Evolutionary conservation across 2,888 invertebrate species (phyloP), one percentile per base, ranked within the genome.

Genomic region (Heteropelma amictum): DNA sequence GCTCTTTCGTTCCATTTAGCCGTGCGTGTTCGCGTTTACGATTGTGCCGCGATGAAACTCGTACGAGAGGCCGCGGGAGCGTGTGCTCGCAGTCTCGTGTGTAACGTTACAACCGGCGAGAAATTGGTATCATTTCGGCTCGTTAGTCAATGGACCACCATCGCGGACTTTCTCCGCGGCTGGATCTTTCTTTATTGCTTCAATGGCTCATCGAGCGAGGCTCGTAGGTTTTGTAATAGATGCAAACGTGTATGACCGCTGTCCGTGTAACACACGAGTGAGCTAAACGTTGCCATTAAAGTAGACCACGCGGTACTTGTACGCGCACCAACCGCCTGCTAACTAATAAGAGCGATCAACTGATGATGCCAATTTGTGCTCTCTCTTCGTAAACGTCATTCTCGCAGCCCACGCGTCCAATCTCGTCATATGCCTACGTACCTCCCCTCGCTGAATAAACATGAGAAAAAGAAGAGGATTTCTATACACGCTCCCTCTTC

Each of bases 101-200:
- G 74, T 70, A 70, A 74, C 64, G 60, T 74, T 70, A 70, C 65
- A 70, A 64, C 65, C 70, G 2, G 45, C 71, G n/a, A 74, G 67
- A 74, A 82, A 84, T 83, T 80, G 82, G 81, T 82, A 85, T 84
- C 83, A 85, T 85, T 85, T 85, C 82, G 83, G 84, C 85, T 85
- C 84, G 86, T 85, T 85, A 85, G 81, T 77, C 83, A 60, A 61
- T 28, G 61, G 75, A 71, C 65, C 77, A 77, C 68, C 70, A 40
- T 64, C 70, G 56, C 54, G 30, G 38, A 40, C 42, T 61, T 40
- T 21, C 17, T 60, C 40, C 19, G 12, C 35, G 19, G 42, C 42
- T 45, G 28, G 2, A 30, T 19, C 60, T 30, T 19, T 33, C 40
- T 40, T 33, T 47, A 45, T 72, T 58, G 53, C 64, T 53, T 58